Evolutionary conservation across 2,113 vertebrate genomes (phyloP).

Genomic region (Paracanthobrama guichenoti): DNA sequence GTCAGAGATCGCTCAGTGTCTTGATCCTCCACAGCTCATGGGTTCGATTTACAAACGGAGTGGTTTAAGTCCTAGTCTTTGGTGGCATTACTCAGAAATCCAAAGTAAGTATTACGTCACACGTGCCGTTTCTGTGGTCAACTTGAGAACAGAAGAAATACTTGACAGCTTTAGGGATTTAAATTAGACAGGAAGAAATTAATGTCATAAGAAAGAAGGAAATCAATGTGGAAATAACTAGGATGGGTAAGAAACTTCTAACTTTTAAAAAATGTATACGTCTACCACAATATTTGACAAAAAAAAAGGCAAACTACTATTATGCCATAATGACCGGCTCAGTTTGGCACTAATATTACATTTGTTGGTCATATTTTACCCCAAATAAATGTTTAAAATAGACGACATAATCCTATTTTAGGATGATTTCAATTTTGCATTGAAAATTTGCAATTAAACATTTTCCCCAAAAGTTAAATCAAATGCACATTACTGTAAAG

Average conservation of each 20-base stretch:
- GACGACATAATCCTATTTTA: not conserved
- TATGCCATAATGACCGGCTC: no score
- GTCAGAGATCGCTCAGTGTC: not conserved
- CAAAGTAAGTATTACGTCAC: not conserved
- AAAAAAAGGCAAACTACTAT: no score
- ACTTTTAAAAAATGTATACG: not conserved
- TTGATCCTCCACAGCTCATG: not conserved
- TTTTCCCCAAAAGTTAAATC: not conserved
- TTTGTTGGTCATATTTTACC: not conserved
- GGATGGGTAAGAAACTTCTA: no score
- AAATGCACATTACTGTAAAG: not conserved
- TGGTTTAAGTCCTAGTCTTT: constrained; percentile 24
- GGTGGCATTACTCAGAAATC: constrained; percentile 13
- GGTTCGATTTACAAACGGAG: constrained; percentile 4
- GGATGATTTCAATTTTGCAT: not conserved
- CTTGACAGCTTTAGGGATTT: not conserved
- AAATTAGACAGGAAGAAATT: not conserved
- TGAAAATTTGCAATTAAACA: not conserved
- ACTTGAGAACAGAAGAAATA: not conserved
- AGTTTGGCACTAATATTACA: not conserved
- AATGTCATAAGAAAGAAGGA: not conserved
- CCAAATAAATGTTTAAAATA: not conserved
- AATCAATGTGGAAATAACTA: not conserved
- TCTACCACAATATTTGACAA: not conserved
- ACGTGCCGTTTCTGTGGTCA: not conserved